These are phyloP conservation scores for Galago senegalensis DNA, from an alignment of 2,797 vertebrate genomes.

Conservation along the genomic window DNA sequence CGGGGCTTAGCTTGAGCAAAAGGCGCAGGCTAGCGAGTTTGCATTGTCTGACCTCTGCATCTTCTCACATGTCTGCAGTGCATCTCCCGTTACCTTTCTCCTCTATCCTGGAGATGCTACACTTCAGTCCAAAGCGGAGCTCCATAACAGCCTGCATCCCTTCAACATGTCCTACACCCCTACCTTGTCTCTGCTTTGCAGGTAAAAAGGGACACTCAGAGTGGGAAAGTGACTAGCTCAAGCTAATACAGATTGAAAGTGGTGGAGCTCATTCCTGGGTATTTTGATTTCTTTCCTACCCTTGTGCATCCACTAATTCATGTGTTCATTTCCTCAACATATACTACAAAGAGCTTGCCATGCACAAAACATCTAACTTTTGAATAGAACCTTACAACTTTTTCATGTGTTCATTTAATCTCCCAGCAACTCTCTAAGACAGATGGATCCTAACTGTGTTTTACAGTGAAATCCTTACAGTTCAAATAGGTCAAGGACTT, in stretches of 20 bases:
- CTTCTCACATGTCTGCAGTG: neutral
- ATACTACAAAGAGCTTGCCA: neutral
- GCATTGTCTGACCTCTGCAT: neutral
- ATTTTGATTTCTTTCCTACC: neutral
- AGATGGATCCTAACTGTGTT: neutral
- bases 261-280: neutral
- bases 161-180: neutral
- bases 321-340: neutral
- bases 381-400: neutral
- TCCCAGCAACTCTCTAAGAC: neutral
- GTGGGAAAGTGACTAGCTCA: neutral
- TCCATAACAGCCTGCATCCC: neutral
- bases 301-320: neutral
- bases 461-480: neutral
- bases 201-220: neutral
- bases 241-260: neutral
- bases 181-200: neutral
- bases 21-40: neutral
- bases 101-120: neutral
- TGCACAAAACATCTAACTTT: neutral
- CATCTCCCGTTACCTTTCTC: neutral
- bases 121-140: neutral
- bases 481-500: conserved; percentile 20
- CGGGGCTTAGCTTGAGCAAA: neutral
- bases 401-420: conserved; percentile 45